These are phyloP conservation scores for Vulpes ferrilata DNA, from an alignment of 2,113 vertebrate genomes.

Conservation along the genomic window DNA sequence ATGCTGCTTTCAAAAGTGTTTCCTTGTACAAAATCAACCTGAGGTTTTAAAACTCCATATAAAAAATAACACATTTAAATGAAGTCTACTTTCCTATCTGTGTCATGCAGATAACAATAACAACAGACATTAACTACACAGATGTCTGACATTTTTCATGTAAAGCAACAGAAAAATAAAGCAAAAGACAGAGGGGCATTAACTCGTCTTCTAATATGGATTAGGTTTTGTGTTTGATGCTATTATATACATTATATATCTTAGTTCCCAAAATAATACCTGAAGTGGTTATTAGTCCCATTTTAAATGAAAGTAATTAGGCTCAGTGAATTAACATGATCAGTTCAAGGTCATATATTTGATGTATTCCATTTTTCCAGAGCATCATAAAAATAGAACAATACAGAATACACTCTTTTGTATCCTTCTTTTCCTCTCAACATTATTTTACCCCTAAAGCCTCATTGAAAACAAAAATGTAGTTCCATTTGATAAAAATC, in stretches of 20 bases:
- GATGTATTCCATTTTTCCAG: neutral
- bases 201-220: neutral
- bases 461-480: neutral
- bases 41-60: neutral
- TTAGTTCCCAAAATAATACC: constrained; percentile 1
- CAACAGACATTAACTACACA: neutral
- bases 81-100: neutral
- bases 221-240: constrained; percentile 27
- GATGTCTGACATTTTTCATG: neutral
- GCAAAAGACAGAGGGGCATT: neutral
- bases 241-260: neutral
- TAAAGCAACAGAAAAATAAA: neutral
- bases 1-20: neutral
- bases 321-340: neutral
- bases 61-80: neutral
- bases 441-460: neutral
- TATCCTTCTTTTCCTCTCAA: neutral
- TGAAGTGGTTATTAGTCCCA: neutral
- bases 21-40: neutral
- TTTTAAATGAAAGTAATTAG: neutral
- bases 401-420: neutral
- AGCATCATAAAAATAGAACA: neutral
- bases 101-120: neutral
- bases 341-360: neutral
- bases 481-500: neutral